Conservation (phyloP, 2,797 vertebrate species). For the Hylomyscus alleni region DNA sequence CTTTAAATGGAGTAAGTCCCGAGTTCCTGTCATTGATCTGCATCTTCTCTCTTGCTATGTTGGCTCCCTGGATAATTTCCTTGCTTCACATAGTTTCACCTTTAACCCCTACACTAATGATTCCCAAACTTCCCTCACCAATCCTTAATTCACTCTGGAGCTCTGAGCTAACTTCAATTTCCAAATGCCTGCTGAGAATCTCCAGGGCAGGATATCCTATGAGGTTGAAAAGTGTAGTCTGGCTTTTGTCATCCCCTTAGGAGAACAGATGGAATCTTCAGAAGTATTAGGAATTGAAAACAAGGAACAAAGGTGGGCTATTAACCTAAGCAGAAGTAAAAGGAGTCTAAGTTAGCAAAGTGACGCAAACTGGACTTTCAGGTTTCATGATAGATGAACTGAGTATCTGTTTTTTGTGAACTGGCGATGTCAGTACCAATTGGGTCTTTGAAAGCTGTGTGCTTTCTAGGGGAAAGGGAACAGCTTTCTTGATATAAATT, state of each 20-base stretch:
- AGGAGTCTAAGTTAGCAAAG: slow-evolving; percentile 39
- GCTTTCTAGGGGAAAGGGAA: slow-evolving; percentile 56
- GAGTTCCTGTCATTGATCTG: slow-evolving; percentile 69
- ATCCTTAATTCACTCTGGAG: slow-evolving; percentile 72
- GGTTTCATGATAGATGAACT: slow-evolving; percentile 31
- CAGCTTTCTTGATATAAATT: slow-evolving; percentile 59
- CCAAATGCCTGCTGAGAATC: slow-evolving; percentile 77
- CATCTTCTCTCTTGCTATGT: slow-evolving; percentile 69
- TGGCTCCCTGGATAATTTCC: slow-evolving; percentile 74
- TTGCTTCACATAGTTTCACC: slow-evolving; percentile 74
- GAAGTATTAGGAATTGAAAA: slow-evolving; percentile 60
- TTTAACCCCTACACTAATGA: slow-evolving; percentile 80
- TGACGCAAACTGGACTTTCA: slow-evolving; percentile 37
- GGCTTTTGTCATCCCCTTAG: slow-evolving; percentile 79
- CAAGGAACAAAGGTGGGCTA: not conserved
- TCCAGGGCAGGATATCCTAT: slow-evolving; percentile 80
- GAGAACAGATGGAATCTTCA: slow-evolving; percentile 66
- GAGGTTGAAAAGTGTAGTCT: slow-evolving; percentile 72
- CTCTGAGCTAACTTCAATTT: slow-evolving; percentile 77
- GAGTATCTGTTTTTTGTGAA: slow-evolving; percentile 48
- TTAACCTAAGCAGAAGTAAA: slow-evolving; percentile 60
- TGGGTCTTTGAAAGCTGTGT: slow-evolving; percentile 55
- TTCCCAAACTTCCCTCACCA: slow-evolving; percentile 75
- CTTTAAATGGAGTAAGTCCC: slow-evolving; percentile 60
- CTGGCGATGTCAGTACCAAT: slow-evolving; percentile 29